A percentile compares a stretch with the other conserved stretches of the same genome.
Conservation (phyloP, 2,888 invertebrate genomes). For the Drosophila stalkeri region DNA sequence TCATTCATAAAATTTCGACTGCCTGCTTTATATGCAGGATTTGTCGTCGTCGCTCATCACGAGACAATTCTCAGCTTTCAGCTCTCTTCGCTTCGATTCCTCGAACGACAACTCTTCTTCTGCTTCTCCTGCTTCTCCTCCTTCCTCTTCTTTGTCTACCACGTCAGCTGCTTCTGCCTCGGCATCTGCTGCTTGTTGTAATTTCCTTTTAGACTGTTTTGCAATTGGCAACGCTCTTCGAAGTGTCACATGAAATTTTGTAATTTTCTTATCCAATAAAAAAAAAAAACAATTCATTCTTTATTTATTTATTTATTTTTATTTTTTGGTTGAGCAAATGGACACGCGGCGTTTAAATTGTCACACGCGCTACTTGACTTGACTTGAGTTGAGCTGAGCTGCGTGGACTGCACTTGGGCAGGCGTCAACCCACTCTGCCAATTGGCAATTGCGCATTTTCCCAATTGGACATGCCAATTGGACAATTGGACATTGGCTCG, state of each 20-base stretch:
- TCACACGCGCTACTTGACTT: constrained; percentile 45
- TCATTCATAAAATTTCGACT: constrained; percentile 36
- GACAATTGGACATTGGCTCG: constrained; percentile 12
- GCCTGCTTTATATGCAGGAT: constrained; percentile 21
- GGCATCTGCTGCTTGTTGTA: background rate
- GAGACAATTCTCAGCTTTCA: constrained; percentile 13
- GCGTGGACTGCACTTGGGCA: background rate
- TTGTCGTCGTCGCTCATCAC: background rate
- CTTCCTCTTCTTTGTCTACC: background rate
- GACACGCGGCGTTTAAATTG: constrained; percentile 68
- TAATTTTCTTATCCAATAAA: constrained; percentile 77
- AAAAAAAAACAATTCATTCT: background rate
- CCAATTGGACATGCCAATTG: constrained; percentile 15
- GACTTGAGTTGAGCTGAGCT: background rate
- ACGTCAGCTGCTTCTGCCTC: background rate
- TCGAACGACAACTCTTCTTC: constrained; percentile 29
- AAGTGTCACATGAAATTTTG: constrained; percentile 81
- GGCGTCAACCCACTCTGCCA: constrained; percentile 16
- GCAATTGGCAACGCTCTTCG: constrained; percentile 47
- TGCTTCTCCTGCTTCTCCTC: background rate
- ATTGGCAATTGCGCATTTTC: constrained; percentile 18
- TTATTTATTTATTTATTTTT: constrained; percentile 5
- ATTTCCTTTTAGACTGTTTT: constrained; percentile 26
- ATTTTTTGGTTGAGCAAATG: constrained; percentile 35
- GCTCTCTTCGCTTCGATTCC: constrained; percentile 15